Conservation (phyloP, 2,797 vertebrate genomes). For the Ficedula albicollis region DNA sequence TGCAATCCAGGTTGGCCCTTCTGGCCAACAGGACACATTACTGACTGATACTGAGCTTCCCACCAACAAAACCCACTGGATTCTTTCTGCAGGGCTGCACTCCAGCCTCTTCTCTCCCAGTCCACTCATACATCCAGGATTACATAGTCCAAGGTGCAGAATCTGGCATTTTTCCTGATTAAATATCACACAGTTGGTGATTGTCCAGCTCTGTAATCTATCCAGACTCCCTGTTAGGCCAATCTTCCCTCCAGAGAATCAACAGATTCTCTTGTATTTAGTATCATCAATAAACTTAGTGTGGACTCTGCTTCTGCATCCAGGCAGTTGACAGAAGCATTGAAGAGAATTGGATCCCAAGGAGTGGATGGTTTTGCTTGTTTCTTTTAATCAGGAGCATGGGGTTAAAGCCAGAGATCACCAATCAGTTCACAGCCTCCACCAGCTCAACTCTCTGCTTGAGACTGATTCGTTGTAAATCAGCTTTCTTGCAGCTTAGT, state of each 20-base stretch:
- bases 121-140: background rate
- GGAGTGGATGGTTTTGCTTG: background rate
- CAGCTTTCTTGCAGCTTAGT: slow-evolving; percentile 22
- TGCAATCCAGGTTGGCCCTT: background rate
- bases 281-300: background rate
- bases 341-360: background rate
- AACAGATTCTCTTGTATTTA: background rate
- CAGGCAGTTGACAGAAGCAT: background rate
- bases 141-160: background rate
- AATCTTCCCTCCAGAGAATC: background rate
- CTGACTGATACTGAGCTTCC: background rate
- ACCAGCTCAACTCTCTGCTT: background rate
- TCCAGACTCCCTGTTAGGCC: background rate
- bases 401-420: background rate
- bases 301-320: background rate
- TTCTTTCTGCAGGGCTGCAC: background rate
- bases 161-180: background rate
- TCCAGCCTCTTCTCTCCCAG: background rate
- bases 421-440: background rate
- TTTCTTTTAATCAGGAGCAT: background rate
- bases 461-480: slow-evolving; percentile 13
- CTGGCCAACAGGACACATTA: background rate
- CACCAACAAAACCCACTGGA: background rate
- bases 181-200: background rate
- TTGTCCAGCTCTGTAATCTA: background rate